Conservation (phyloP, 2,797 vertebrate genomes). For the Gymnoscopelus braueri region DNA sequence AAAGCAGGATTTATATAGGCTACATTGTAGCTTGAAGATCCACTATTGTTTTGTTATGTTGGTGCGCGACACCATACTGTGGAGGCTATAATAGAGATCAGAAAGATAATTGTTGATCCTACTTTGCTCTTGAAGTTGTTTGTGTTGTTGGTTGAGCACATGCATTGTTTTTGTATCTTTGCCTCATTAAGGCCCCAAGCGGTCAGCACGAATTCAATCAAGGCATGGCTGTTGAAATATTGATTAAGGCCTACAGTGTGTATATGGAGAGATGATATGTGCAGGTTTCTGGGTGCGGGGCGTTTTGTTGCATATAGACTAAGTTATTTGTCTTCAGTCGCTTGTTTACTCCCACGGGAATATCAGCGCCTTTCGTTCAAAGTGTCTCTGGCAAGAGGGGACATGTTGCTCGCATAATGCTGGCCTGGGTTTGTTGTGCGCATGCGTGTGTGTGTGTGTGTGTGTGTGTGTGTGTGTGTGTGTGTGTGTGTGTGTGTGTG, state of each 20-base stretch:
- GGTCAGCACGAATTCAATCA: slow-evolving; percentile 69
- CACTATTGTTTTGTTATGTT: background rate
- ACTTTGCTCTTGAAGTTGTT: slow-evolving; percentile 38
- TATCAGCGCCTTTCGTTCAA: slow-evolving; percentile 62
- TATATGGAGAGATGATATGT: slow-evolving; percentile 9
- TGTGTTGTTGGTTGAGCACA: slow-evolving; percentile 54
- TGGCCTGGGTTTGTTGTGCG: slow-evolving; percentile 21
- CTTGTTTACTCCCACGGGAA: slow-evolving; percentile 62
- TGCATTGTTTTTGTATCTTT: slow-evolving; percentile 59
- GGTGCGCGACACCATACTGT: too few relatives aligned
- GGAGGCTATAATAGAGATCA: slow-evolving; percentile 30
- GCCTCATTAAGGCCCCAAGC: slow-evolving; percentile 66
- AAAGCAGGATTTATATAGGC: too few relatives aligned
- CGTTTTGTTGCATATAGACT: slow-evolving; percentile 45
- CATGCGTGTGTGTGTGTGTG: slow-evolving; percentile 17
- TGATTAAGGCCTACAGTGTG: slow-evolving; percentile 62
- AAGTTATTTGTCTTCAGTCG: slow-evolving; percentile 55
- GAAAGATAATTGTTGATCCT: slow-evolving; percentile 58
- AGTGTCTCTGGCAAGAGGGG: slow-evolving; percentile 60
- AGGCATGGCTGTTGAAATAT: slow-evolving; percentile 71
- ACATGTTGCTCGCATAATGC: slow-evolving; percentile 58
- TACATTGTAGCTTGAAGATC: too few relatives aligned
- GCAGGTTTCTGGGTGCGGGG: slow-evolving; percentile 27
- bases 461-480: slow-evolving; percentile 9
- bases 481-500: slow-evolving; percentile 10